Conservation (phyloP, 2,888 invertebrate species). For the Catocala fraxini region DNA sequence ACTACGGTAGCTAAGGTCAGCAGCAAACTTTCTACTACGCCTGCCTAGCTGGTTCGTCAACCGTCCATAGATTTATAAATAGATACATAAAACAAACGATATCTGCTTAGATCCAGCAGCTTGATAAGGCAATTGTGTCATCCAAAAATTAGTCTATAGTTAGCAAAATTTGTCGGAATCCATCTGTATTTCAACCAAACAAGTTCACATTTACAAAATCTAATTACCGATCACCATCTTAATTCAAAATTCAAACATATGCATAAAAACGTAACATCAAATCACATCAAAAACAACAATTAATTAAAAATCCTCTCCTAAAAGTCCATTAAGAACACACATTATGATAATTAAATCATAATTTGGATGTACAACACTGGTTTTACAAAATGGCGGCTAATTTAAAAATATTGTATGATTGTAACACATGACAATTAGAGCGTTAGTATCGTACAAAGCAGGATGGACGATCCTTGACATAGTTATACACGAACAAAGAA, state of each 20-base stretch:
- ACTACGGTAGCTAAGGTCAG: too few relatives aligned
- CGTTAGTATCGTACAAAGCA: slow-evolving; percentile 47
- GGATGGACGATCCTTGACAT: slow-evolving; percentile 46
- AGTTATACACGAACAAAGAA: slow-evolving; percentile 38
- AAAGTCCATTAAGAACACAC: slow-evolving; percentile 11
- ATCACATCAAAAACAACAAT: slow-evolving; percentile 32
- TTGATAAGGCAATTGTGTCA: too few relatives aligned
- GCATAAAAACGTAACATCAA: not conserved
- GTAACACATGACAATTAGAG: slow-evolving; percentile 46
- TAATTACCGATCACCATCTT: not conserved
- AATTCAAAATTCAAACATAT: not conserved
- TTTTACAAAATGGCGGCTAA: slow-evolving; percentile 41
- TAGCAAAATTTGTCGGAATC: too few relatives aligned
- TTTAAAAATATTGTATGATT: not conserved
- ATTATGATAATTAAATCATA: slow-evolving; percentile 38
- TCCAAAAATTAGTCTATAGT: too few relatives aligned
- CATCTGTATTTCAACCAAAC: too few relatives aligned
- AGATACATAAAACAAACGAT: too few relatives aligned
- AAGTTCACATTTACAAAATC: too few relatives aligned
- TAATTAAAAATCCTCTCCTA: slow-evolving; percentile 9
- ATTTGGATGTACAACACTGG: slow-evolving; percentile 36
- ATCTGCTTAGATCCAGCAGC: too few relatives aligned
- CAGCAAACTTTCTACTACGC: too few relatives aligned
- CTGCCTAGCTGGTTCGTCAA: too few relatives aligned
- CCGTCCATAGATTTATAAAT: too few relatives aligned